Evolutionary conservation across 2,113 vertebrate species (phyloP).

Genomic region (Grallaria varia): DNA sequence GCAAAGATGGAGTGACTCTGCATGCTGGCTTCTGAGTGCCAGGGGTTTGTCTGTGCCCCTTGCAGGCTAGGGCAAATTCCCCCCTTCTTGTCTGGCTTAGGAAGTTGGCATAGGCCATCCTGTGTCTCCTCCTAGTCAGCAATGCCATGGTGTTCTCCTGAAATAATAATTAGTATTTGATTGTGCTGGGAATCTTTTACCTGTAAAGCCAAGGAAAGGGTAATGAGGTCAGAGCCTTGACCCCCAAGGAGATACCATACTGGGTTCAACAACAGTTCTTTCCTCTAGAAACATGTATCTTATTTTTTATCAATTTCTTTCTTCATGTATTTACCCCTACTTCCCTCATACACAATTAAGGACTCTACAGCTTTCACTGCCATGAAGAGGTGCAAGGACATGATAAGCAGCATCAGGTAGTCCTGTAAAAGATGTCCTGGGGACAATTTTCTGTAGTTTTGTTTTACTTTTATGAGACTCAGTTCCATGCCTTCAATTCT

Average conservation of each 20-base stretch:
- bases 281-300: neutral
- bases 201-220: neutral
- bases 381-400: neutral
- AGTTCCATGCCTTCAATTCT: neutral
- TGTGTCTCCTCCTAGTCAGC: accelerated
- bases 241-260: neutral
- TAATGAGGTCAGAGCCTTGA: neutral
- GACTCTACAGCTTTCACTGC: neutral
- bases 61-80: neutral
- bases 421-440: neutral
- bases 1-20: neutral
- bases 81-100: neutral
- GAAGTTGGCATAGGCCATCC: neutral
- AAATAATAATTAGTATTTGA: neutral
- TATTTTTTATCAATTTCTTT: neutral
- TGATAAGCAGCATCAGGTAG: neutral
- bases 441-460: neutral
- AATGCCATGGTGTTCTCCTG: neutral
- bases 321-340: neutral
- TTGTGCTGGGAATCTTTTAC: neutral
- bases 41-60: neutral
- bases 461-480: neutral
- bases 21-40: neutral
- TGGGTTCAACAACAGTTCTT: neutral
- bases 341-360: neutral